Conservation (phyloP, 2,113 vertebrate species). For the Callaeas wilsoni region DNA sequence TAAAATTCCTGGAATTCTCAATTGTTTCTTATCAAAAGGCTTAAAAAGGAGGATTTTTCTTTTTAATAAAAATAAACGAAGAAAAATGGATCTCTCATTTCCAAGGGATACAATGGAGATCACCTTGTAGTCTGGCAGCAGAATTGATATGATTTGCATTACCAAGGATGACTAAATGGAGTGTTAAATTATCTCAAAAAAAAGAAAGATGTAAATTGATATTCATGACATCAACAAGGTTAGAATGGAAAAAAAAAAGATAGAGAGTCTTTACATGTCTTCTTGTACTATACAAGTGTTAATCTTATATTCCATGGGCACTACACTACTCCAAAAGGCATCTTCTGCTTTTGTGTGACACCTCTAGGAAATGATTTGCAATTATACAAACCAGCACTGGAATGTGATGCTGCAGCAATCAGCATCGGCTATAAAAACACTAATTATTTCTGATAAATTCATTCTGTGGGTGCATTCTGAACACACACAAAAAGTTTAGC, state of each 20-base stretch:
- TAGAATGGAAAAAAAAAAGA: slow-evolving; percentile 5
- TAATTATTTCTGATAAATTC: slow-evolving; percentile 56
- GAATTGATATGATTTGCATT: slow-evolving; percentile 53
- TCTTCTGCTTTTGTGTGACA: slow-evolving; percentile 24
- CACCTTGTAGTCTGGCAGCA: slow-evolving; percentile 51
- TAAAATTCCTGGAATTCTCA: slow-evolving; percentile 23
- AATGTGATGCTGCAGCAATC: slow-evolving; percentile 29
- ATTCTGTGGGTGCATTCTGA: background rate
- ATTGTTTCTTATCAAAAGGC: slow-evolving; percentile 21
- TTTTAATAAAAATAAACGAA: slow-evolving; percentile 35
- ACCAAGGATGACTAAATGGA: slow-evolving; percentile 63
- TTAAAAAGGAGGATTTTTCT: slow-evolving; percentile 25
- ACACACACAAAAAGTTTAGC: background rate
- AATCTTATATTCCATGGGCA: slow-evolving; percentile 1
- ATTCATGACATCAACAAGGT: slow-evolving; percentile 42
- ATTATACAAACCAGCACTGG: background rate
- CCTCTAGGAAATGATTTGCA: slow-evolving; percentile 51
- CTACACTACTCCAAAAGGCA: background rate
- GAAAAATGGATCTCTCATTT: slow-evolving; percentile 50
- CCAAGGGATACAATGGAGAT: slow-evolving; percentile 46
- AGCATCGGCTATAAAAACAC: slow-evolving; percentile 6
- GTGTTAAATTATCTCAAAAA: slow-evolving; percentile 62
- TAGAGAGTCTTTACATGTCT: background rate
- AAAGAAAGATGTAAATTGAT: slow-evolving; percentile 14
- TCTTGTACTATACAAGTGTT: slow-evolving; percentile 15